Conservation (phyloP, 2,113 vertebrate genomes). For the Tragelaphus scriptus region DNA sequence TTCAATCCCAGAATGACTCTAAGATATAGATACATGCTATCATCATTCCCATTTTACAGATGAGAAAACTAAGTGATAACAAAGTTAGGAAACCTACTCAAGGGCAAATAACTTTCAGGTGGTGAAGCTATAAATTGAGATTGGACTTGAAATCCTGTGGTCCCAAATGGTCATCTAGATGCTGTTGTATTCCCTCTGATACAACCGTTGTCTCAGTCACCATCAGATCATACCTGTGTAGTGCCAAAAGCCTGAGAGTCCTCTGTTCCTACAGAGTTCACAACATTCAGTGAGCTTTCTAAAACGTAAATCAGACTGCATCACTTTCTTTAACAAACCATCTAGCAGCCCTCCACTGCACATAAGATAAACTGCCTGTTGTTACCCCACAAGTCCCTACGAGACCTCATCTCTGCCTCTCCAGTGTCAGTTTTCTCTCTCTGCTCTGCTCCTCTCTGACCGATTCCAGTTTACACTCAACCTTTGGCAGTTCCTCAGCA, state of each 20-base stretch:
- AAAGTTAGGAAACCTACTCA: too few relatives aligned
- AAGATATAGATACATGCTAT: too few relatives aligned
- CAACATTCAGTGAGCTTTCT: not conserved
- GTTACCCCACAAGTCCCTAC: not conserved
- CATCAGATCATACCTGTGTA: not conserved
- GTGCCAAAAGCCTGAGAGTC: not conserved
- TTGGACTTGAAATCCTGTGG: too few relatives aligned
- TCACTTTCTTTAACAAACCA: not conserved
- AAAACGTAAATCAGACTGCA: not conserved
- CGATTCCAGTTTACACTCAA: too few relatives aligned
- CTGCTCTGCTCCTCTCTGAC: too few relatives aligned
- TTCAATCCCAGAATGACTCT: not conserved
- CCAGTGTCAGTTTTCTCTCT: not conserved
- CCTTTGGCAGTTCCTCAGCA: not conserved
- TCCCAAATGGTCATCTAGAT: too few relatives aligned
- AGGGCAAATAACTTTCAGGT: not conserved
- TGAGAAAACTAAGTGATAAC: too few relatives aligned
- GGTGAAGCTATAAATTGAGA: not conserved
- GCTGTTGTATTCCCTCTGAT: not conserved
- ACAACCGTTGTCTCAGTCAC: not conserved
- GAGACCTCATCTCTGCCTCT: not conserved
- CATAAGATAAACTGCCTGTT: not conserved
- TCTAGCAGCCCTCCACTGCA: not conserved
- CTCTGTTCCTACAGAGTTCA: not conserved
- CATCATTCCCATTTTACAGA: not conserved